These are phyloP conservation scores for Dermatophagoides farinae DNA, from an alignment of 1,140 invertebrate species.

Conservation along the genomic window DNA sequence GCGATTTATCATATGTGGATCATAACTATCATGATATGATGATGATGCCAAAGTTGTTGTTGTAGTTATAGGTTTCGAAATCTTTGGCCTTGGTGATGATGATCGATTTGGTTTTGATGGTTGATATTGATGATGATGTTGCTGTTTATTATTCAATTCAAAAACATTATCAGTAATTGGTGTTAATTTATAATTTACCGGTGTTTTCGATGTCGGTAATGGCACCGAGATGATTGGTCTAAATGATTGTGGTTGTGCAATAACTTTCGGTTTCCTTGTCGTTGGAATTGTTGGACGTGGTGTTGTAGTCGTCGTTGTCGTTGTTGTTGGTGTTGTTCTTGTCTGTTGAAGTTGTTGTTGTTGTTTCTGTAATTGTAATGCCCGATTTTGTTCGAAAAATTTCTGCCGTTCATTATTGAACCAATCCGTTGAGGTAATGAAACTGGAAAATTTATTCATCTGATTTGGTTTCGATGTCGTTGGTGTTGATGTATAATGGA, in stretches of 20 bases:
- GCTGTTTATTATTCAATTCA: background rate
- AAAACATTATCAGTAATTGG: constrained; percentile 2
- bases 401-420: constrained; percentile 1
- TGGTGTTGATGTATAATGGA: background rate
- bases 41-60: too few relatives aligned
- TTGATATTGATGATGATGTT: background rate
- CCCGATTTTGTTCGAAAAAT: background rate
- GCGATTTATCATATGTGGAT: background rate
- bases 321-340: background rate
- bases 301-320: background rate
- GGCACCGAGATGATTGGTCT: background rate
- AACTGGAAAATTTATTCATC: background rate
- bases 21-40: background rate
- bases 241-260: background rate
- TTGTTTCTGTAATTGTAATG: background rate
- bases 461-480: background rate
- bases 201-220: background rate
- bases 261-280: background rate
- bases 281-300: background rate
- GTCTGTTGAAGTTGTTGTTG: background rate
- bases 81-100: background rate
- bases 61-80: background rate
- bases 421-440: background rate
- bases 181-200: constrained; percentile 3
- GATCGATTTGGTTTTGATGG: background rate